Base-by-base conservation (phyloP, 2,113 vertebrate genomes). In the Sebastes fasciatus region DNA sequence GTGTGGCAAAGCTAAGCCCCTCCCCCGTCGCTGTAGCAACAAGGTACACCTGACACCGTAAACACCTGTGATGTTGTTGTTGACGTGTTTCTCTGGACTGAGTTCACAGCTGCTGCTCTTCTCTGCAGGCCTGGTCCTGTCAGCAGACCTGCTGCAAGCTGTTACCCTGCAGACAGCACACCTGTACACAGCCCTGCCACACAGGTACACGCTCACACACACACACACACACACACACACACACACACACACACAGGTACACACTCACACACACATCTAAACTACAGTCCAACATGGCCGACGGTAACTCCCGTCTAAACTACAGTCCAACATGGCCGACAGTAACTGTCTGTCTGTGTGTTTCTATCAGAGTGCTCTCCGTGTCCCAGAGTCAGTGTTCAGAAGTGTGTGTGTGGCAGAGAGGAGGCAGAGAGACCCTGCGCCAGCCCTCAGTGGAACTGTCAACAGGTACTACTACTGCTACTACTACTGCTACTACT, bases 1-100 rank as follows among this genome's bases (percentile, higher is more conserved):
- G 89, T 99, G 98, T 83, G 94, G 95, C 80, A 98, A 97, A 73
- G 97, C 96, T 2, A 96, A 93, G 61, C 94, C 97, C 12, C 93
- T 99, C 69, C 96, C 98, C 48, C 96, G 97, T 42, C 96, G 98
- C 82, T 99, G 98, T 94, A 98, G 98, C 84, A 93, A 96, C 91
- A 99, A 99, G 94, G 93, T 93, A 21, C 4, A 11, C 5, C 0
- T 26, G 26, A 26, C 26, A 26, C 26, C 26, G 26, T 26, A 26
- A 26, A 26, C 26, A 26, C 26, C 26, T 26, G 26, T 26, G 26
- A 26, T 26, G 26, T 26, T 26, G 26, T 26, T 26, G 26, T 26
- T 26, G 26, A 26, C 26, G 26, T 26, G 26, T 26, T 26, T 26
- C 26, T 26, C 26, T 26, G 26, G 26, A 26, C 26, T 26, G 26